These are phyloP conservation scores for Pollenia griseotomentosa DNA, from an alignment of 2,888 invertebrate genomes.

Conservation along the genomic window DNA sequence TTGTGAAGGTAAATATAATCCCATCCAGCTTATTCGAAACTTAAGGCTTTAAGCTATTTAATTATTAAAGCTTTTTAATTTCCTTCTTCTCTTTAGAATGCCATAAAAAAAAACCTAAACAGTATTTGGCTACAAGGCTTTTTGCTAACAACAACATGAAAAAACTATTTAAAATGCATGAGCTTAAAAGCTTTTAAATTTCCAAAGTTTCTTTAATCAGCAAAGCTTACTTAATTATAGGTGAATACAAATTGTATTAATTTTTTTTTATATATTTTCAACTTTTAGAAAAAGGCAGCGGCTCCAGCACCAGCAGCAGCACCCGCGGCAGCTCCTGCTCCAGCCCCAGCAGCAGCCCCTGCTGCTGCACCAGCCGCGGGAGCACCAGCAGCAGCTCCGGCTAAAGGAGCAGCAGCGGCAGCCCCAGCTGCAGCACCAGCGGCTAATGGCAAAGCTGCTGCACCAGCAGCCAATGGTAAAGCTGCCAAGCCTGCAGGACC, in stretches of 20 bases:
- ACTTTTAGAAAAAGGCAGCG: conserved; percentile 81
- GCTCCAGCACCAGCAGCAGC: conserved; percentile 75
- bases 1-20: conserved; percentile 75
- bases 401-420: conserved; percentile 72
- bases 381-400: conserved; percentile 72
- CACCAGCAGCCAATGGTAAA: conserved; percentile 81
- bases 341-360: conserved; percentile 74
- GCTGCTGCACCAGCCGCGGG: conserved; percentile 73
- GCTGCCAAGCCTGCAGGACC: conserved; percentile 75
- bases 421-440: conserved; percentile 67
- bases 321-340: conserved; percentile 70
- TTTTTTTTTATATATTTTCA: conserved; percentile 7
- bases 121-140: conserved; percentile 21
- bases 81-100: conserved; percentile 49
- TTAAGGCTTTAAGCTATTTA: conserved; percentile 23
- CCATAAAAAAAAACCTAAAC: conserved; percentile 17
- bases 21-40: too few relatives aligned
- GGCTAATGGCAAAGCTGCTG: conserved; percentile 71
- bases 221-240: conserved; percentile 14
- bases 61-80: conserved; percentile 43
- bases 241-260: conserved; percentile 4
- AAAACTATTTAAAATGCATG: conserved; percentile 31
- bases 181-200: conserved; percentile 51
- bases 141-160: conserved; percentile 11
- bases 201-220: not conserved